Conservation (phyloP, 2,113 vertebrate species). For the Budorcas taxicolor region DNA sequence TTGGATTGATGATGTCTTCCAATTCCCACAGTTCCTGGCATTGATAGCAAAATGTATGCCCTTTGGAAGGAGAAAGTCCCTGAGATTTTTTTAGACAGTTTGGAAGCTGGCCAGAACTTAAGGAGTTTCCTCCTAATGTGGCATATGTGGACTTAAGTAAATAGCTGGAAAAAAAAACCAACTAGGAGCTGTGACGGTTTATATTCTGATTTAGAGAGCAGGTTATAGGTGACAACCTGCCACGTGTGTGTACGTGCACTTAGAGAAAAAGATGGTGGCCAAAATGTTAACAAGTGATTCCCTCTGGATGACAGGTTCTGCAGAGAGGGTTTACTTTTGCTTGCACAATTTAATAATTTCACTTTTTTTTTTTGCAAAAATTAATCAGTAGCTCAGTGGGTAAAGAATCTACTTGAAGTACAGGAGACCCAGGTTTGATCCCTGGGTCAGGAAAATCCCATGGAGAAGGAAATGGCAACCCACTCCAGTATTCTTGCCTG, state of each 20-base stretch:
- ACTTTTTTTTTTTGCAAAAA: background rate
- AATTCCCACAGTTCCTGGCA: background rate
- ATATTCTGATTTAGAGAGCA: background rate
- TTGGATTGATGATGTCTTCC: background rate
- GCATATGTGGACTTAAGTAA: background rate
- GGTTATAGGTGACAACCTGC: background rate
- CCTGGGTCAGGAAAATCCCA: background rate
- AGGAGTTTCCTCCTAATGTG: background rate
- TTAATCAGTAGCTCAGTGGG: background rate
- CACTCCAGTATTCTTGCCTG: background rate
- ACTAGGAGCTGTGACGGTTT: background rate
- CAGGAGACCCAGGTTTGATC: background rate
- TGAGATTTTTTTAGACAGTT: background rate
- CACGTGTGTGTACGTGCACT: rapidly evolving
- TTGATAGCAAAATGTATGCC: background rate
- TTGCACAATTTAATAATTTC: background rate
- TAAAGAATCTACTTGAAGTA: background rate
- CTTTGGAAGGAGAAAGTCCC: background rate
- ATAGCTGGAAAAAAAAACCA: background rate
- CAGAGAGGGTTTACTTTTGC: background rate
- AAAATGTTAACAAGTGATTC: background rate
- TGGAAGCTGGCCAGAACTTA: background rate
- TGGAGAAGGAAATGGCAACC: background rate
- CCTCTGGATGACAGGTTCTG: background rate
- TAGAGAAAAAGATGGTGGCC: background rate